Percentiles rank a stretch among this genome's conserved stretches.
Evolutionary conservation across 2,113 vertebrate species (phyloP).

Genomic region (Ellobius talpinus): DNA sequence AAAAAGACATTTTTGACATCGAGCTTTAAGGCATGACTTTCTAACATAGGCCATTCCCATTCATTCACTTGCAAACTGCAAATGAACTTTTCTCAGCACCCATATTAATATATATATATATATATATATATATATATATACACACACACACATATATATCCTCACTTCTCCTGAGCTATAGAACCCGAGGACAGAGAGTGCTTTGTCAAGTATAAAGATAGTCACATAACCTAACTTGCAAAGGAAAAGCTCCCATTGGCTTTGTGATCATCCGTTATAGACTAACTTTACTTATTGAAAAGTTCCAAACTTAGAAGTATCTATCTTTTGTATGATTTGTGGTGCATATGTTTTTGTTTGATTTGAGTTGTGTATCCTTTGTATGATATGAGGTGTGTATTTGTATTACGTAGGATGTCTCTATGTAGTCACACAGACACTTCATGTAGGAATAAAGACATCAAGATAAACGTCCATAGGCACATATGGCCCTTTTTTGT

Average conservation of each 20-base stretch:
- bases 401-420: not conserved
- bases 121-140: too few species aligned
- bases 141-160: too few species aligned
- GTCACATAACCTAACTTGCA: not conserved
- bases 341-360: fast-evolving
- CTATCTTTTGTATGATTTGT: not conserved
- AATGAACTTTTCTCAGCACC: not conserved
- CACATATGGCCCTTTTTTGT: too few species aligned
- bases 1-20: not conserved
- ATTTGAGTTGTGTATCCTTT: not conserved
- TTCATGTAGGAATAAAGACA: not conserved
- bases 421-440: not conserved
- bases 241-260: not conserved
- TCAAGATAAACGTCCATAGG: too few species aligned
- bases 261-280: not conserved
- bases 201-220: not conserved
- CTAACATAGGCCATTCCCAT: not conserved
- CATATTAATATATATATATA: too few species aligned
- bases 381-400: not conserved
- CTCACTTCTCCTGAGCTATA: not conserved
- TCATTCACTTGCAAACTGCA: not conserved
- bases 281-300: not conserved
- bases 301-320: not conserved
- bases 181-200: fast-evolving
- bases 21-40: not conserved